phyloP scores from a whole-genome alignment of 2,888 invertebrate species.

The Spodoptera littoralis region DNA sequence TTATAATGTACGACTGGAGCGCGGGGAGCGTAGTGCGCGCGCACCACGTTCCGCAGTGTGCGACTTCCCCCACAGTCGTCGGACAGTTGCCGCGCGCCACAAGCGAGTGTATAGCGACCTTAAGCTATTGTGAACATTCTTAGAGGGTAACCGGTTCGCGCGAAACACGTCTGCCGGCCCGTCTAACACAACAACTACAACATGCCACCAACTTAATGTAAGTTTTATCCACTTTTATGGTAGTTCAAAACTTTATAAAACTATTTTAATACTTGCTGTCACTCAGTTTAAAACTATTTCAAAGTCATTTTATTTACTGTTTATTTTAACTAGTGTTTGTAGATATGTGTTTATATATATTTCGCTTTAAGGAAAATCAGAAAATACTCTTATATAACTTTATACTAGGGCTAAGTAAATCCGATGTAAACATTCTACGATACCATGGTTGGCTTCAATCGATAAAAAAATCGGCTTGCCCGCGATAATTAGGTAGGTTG shows the following conservation, averaged over 20 bases:
- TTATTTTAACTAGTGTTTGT: neutral
- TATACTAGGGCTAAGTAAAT: neutral
- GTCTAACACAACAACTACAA: conserved; percentile 1
- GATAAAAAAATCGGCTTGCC: conserved; percentile 31
- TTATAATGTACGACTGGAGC: conserved; percentile 45
- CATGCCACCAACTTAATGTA: conserved; percentile 33
- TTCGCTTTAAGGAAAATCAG: too few relatives aligned
- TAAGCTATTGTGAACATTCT: conserved; percentile 13
- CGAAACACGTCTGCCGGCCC: neutral
- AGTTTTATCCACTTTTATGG: conserved; percentile 26
- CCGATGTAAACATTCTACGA: conserved; percentile 4
- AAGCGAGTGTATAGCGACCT: conserved; percentile 31
- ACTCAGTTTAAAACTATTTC: conserved; percentile 6
- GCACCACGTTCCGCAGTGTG: conserved; percentile 60
- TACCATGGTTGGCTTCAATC: conserved; percentile 34
- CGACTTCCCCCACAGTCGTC: conserved; percentile 49
- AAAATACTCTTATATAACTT: too few relatives aligned
- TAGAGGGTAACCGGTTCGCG: conserved; percentile 10
- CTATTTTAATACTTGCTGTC: conserved; percentile 4
- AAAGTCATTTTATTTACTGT: neutral
- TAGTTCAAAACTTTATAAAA: conserved; percentile 14
- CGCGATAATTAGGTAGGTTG: conserved; percentile 14
- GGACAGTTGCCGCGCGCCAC: conserved; percentile 52
- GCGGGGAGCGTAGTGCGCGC: conserved; percentile 69
- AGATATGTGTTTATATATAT: too few relatives aligned